Evolutionary conservation across 2,113 vertebrate species (phyloP).

Genomic region (Neopipo cinnamomea): DNA sequence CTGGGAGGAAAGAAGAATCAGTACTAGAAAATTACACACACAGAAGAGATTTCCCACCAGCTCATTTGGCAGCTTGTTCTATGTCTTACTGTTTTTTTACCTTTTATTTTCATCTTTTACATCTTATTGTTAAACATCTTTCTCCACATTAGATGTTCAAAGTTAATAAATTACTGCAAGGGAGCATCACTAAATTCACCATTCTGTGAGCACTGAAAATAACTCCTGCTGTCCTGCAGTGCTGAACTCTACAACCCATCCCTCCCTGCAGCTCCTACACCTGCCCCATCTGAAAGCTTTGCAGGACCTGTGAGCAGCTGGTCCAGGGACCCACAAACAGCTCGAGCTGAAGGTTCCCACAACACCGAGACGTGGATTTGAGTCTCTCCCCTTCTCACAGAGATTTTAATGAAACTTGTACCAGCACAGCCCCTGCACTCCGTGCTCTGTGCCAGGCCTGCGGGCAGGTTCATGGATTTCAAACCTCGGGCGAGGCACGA

Average conservation of each 20-base stretch:
- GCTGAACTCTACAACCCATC: not conserved
- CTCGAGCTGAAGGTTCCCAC: not conserved
- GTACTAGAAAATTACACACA: not conserved
- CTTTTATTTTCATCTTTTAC: not conserved
- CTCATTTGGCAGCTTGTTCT: constrained; percentile 19
- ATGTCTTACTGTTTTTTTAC: not conserved
- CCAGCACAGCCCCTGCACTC: not conserved
- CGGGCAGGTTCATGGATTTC: not conserved
- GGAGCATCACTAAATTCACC: not conserved
- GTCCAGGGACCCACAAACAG: not conserved
- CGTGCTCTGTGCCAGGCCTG: fast-evolving
- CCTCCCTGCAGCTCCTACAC: not conserved
- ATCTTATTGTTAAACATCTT: not conserved
- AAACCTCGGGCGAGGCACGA: fast-evolving
- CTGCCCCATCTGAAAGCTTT: not conserved
- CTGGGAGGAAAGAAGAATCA: not conserved
- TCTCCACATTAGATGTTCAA: not conserved
- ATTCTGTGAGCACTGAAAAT: not conserved
- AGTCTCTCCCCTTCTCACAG: no score
- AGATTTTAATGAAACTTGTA: not conserved
- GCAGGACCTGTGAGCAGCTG: not conserved
- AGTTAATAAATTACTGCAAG: not conserved
- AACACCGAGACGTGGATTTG: fast-evolving
- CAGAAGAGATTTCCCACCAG: constrained; percentile 2
- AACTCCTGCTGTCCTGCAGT: not conserved